Base-by-base conservation (phyloP, 2,797 vertebrate species). In the Sardinella longiceps region DNA sequence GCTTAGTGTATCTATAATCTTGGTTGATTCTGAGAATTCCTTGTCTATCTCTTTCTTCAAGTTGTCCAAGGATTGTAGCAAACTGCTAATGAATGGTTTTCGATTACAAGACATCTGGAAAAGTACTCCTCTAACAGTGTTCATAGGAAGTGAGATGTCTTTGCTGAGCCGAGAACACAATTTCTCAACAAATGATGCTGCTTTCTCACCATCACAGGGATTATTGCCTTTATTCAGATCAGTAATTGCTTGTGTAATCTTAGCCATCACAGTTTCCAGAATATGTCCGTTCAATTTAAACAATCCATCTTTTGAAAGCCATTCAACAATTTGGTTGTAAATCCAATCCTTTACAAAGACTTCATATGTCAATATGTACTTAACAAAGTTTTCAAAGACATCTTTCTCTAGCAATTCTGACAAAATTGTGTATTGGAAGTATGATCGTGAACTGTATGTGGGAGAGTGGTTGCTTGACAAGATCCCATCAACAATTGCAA, bases 261-360 rank as follows among this genome's bases (percentile, higher is more conserved):
- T 93, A 0, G 30, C 0, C 14, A 84, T 9, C 2, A 93, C 89
- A 0, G 43, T 9, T 0, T 86, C 4, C 0, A 94, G 66, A 6
- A 86, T 86, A 0, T 85, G 83, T 0, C 3, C 74, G 33, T 91
- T 90, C 25, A 95, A 56, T n/a, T 87, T 84, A 30, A 5, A 20
- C 28, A 92, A 5, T 48, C 18, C 86, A 0, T 88, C 50, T 5
- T 86, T 0, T 11, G 46, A 82, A 58, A 92, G 90, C 3, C 45
- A 84, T 20, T 80, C 1, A 0, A 81, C 0, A 0, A 93, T 80
- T 0, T 88, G 84, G 0, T 90, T 63, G 81, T 85, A 56, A 82
- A 94, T 92, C 92, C 92, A 92, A 0, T 86, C n/a, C 18, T 91
- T 93, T 0, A 92, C 89, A 88, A 88, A 94, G 0, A 0, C 28